Base-by-base conservation (phyloP, 2,113 vertebrate genomes). In the Anhinga anhinga region DNA sequence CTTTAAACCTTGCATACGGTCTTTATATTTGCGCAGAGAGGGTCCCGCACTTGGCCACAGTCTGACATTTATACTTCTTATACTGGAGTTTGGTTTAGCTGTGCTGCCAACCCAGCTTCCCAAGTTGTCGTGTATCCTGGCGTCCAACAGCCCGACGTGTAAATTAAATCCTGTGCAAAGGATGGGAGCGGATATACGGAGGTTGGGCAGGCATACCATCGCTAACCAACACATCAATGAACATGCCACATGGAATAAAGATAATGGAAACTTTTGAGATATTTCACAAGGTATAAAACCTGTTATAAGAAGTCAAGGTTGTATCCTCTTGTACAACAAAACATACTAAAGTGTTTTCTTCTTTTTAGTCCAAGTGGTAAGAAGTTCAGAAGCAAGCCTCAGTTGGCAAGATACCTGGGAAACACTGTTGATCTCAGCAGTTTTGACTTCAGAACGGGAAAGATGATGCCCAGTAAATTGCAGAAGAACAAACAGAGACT, bases 311-410 rank as follows among this genome's bases (percentile, higher is more conserved):
- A 58, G 56, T 88, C 58, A 90, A 71, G 82, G 70, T 38, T 94
- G 50, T 93, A 72, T 65, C 74, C 29, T 91, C 92, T 91, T 95
- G 62, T 96, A 81, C 85, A 95, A 88, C 88, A 52, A 92, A 92
- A 81, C 45, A 63, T 90, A 94, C 81, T 97, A 95, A 88, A 95
- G 21, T 67, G 81, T 97, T 44, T 97, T 95, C 96, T 98, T 93
- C 84, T 97, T 94, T 98, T 90, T 93, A 99, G 99, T 97, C 98
- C 99, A 45, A 99, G 98, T 80, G 99, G 99, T 66, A 99, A 99
- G 98, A 99, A 99, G 82, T 99, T 99, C 97, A 98, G 99, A 96
- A 99, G 98, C 98, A 99, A 99, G 93, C 99, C 99, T 61, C 99
- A 99, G 96, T 98, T 99, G 96, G 98, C 98, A 65, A 99, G 99